A percentile compares a stretch with the other conserved stretches of the same genome.
These are phyloP conservation scores for Phyllostomus hastatus DNA, from an alignment of 2,113 vertebrate genomes.

Conservation along the genomic window DNA sequence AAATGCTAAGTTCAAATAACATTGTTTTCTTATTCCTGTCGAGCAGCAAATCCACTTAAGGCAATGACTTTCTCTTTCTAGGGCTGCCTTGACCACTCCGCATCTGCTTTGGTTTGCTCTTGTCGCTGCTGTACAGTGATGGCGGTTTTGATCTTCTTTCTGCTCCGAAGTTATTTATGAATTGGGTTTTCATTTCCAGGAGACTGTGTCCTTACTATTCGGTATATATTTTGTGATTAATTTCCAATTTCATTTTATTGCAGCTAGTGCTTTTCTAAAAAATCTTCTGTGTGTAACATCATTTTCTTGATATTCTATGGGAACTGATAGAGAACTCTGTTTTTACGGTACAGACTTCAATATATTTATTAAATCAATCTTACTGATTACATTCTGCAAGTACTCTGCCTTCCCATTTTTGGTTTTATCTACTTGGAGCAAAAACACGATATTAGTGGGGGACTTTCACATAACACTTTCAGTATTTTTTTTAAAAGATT, in stretches of 20 bases:
- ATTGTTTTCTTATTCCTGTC: neutral
- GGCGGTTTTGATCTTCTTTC: neutral
- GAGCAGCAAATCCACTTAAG: neutral
- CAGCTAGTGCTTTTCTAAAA: neutral
- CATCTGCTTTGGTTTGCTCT: neutral
- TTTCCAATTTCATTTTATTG: neutral
- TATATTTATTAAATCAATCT: neutral
- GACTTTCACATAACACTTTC: neutral
- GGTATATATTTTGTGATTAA: neutral
- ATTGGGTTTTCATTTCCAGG: conserved; percentile 23
- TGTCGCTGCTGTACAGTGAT: neutral
- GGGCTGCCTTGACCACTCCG: neutral
- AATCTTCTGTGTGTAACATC: neutral
- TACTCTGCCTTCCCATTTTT: neutral
- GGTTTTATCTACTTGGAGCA: neutral
- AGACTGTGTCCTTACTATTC: neutral
- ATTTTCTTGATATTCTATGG: neutral
- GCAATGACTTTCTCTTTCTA: neutral
- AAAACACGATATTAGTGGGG: neutral
- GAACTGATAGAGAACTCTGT: neutral
- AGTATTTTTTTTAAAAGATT: neutral
- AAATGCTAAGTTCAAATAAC: neutral
- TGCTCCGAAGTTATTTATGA: neutral
- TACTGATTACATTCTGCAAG: neutral
- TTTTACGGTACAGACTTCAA: neutral